Evolutionary conservation across 2,797 vertebrate genomes (phyloP).

Genomic region (Enoplosus armatus): DNA sequence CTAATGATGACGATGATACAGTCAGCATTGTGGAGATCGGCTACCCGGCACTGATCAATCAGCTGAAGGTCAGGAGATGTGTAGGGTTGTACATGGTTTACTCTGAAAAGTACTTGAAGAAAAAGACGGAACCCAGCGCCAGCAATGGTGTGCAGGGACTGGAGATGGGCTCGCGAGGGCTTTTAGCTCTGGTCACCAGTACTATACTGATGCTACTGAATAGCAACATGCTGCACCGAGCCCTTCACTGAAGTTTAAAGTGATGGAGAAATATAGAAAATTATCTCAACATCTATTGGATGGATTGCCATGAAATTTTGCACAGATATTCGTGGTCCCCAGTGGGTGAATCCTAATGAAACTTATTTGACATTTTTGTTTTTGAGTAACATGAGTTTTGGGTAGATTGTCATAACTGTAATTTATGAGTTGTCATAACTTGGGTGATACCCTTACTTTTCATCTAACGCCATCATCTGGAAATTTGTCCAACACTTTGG

Average conservation of each 20-base stretch:
- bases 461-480: no score
- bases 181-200: constrained; percentile 47
- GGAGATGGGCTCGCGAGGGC: constrained; percentile 9
- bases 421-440: no score
- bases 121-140: neutral
- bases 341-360: neutral
- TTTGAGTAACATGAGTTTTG: neutral
- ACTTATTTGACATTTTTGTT: neutral
- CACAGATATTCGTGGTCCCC: neutral
- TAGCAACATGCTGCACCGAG: constrained; percentile 53
- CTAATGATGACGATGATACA: constrained; percentile 34
- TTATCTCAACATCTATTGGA: neutral
- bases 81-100: constrained; percentile 76
- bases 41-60: constrained; percentile 81
- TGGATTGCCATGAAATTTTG: neutral
- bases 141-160: constrained; percentile 25
- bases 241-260: neutral
- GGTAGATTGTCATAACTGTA: no score
- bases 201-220: constrained; percentile 52
- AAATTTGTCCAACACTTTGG: neutral
- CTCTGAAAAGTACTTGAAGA: constrained; percentile 69
- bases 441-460: neutral
- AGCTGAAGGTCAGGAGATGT: constrained; percentile 79
- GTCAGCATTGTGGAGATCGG: constrained; percentile 83
- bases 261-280: neutral